These are phyloP conservation scores for Oxyruncus cristatus DNA, from an alignment of 2,113 vertebrate genomes.

Conservation along the genomic window DNA sequence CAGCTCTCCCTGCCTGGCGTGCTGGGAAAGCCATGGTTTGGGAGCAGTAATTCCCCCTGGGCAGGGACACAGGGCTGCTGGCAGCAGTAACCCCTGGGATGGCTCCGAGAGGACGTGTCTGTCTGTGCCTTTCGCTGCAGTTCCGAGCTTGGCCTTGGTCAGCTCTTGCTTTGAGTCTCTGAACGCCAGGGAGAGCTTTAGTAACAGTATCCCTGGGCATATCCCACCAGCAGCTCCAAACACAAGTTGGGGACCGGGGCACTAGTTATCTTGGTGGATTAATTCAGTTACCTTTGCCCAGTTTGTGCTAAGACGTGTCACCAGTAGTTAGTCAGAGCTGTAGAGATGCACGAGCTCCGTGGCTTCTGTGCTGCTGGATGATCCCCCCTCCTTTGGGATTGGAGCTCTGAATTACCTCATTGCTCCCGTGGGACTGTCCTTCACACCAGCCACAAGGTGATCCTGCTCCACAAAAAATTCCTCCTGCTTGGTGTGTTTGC, in stretches of 20 bases:
- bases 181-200: background rate
- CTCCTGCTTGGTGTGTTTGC: background rate
- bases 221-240: background rate
- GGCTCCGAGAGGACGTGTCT: background rate
- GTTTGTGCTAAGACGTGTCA: background rate
- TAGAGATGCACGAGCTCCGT: background rate
- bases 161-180: background rate
- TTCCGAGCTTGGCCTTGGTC: rapidly evolving
- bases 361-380: background rate
- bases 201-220: background rate
- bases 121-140: background rate
- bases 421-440: background rate
- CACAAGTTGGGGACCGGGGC: background rate
- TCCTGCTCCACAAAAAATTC: background rate
- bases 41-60: background rate
- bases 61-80: rapidly evolving
- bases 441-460: background rate
- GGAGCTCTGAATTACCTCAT: background rate
- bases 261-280: background rate
- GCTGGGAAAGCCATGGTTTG: rapidly evolving
- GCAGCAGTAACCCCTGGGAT: rapidly evolving
- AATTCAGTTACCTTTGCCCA: background rate
- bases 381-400: rapidly evolving
- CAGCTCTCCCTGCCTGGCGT: background rate
- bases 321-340: background rate